Conservation (phyloP, 2,888 invertebrate genomes). For the Tetranychus truncatus region DNA sequence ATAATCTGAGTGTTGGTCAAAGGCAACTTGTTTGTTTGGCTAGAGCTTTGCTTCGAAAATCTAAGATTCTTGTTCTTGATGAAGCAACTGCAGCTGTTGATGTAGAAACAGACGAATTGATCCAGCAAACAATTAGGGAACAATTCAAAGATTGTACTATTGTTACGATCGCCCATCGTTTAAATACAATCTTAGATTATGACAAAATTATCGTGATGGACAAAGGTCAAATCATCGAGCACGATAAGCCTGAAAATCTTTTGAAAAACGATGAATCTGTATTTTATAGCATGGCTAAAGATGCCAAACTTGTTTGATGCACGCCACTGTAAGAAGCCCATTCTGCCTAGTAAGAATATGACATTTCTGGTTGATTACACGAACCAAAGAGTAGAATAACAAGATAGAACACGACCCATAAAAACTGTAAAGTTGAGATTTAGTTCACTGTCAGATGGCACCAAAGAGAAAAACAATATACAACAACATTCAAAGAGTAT, state of each 20-base stretch:
- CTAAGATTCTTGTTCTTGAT: conserved; percentile 45
- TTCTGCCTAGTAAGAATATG: too few relatives aligned
- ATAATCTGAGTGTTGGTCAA: conserved; percentile 73
- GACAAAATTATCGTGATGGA: conserved; percentile 50
- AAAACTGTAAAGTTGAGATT: too few relatives aligned
- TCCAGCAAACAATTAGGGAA: conserved; percentile 33
- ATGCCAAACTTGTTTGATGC: too few relatives aligned
- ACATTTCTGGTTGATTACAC: too few relatives aligned
- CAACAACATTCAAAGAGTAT: too few relatives aligned
- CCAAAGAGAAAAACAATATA: too few relatives aligned
- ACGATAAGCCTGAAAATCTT: conserved; percentile 24
- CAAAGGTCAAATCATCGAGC: conserved; percentile 25
- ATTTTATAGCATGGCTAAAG: too few relatives aligned
- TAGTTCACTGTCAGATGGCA: too few relatives aligned
- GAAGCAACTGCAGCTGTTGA: conserved; percentile 30
- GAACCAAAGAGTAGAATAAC: too few relatives aligned
- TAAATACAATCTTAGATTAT: conserved; percentile 22
- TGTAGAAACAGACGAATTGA: conserved; percentile 34
- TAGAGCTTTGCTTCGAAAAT: conserved; percentile 62
- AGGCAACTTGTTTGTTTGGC: conserved; percentile 74
- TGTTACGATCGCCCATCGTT: conserved; percentile 41
- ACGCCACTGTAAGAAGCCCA: too few relatives aligned
- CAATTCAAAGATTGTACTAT: conserved; percentile 33
- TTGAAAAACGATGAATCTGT: conserved; percentile 10
- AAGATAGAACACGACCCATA: too few relatives aligned